Base-by-base conservation (phyloP, 1,140 invertebrate genomes). In the Drosophila miranda region DNA sequence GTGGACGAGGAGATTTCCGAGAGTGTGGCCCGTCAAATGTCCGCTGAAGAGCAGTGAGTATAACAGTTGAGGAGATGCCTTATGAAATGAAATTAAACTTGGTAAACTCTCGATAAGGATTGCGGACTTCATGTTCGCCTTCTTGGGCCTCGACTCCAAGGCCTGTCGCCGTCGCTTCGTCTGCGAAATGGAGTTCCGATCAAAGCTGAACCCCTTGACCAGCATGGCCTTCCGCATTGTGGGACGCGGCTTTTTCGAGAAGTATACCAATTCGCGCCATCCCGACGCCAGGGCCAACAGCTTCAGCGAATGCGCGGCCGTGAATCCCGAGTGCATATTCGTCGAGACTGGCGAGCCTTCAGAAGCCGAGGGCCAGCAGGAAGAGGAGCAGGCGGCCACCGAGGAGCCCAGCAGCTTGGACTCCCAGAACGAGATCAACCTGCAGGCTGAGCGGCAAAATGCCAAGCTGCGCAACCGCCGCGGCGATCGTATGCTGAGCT, bases 101-200 rank as follows among this genome's bases (percentile, higher is more conserved):
- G 0, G 3, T 0, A 9, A 44, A 26, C 8, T 6, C 3, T 2
- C 14, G 3, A 9, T 0, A 14, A 90, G 89, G 55, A 89, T 91
- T 52, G 83, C 83, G 6, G 87, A 91, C 38, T 82, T 91, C 9
- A 78, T 91, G 77, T 91, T 91, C 21, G 71, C 76, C 23, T 91
- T 91, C 30, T 59, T 91, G 69, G 90, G 90, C 0, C 55, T 91
- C 19, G 88, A 89, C 48, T 77, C 90, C 6, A 71, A 59, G 30
- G 88, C 89, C 5, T 91, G 90, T 19, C 89, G 90, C 34, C 89
- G 80, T 5, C 86, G 90, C 34, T 91, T 91, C 38, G 78, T 91
- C 6, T 91, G 90, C 52, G 90, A 91, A 77, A 89, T 91, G 86
- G 90, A 91, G 51, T 91, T 91, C 72, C 80, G 87, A 4, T 87